Evolutionary conservation across 2,888 invertebrate species (phyloP).

Genomic region (Oeneis ivallda): DNA sequence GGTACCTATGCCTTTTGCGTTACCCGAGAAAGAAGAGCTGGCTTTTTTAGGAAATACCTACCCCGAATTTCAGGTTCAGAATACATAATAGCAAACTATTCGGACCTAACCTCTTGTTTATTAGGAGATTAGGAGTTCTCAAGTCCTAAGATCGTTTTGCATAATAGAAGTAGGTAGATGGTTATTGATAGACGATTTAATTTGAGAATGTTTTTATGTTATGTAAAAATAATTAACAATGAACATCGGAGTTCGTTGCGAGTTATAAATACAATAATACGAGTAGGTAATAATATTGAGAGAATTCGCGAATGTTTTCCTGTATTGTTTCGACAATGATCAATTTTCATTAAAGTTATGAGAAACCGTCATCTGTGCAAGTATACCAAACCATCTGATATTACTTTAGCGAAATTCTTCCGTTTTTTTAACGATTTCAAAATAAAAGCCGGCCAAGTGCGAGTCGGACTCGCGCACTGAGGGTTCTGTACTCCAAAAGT

Average conservation of each 20-base stretch:
- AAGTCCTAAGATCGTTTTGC: neutral
- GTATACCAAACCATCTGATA: neutral
- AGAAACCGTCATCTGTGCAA: neutral
- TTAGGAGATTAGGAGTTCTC: neutral
- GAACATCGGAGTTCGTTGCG: neutral
- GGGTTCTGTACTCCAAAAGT: too few species aligned
- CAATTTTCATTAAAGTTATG: neutral
- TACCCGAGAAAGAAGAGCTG: too few species aligned
- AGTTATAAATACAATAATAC: constrained; percentile 10
- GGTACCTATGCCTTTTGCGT: too few species aligned
- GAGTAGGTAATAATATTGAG: too few species aligned
- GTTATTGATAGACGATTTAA: neutral
- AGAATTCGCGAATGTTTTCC: constrained; percentile 1
- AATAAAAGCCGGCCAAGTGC: too few species aligned
- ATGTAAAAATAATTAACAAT: neutral
- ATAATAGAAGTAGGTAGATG: neutral
- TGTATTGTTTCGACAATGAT: constrained; percentile 4
- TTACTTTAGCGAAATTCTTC: too few species aligned
- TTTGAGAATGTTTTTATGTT: constrained; percentile 4
- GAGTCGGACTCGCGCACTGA: too few species aligned
- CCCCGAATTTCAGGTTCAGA: too few species aligned
- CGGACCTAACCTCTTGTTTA: neutral
- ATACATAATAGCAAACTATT: too few species aligned
- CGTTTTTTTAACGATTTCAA: too few species aligned
- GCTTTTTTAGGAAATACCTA: too few species aligned